phyloP scores from a whole-genome alignment of 2,797 vertebrate species.

The Chloroceryle amazona region DNA sequence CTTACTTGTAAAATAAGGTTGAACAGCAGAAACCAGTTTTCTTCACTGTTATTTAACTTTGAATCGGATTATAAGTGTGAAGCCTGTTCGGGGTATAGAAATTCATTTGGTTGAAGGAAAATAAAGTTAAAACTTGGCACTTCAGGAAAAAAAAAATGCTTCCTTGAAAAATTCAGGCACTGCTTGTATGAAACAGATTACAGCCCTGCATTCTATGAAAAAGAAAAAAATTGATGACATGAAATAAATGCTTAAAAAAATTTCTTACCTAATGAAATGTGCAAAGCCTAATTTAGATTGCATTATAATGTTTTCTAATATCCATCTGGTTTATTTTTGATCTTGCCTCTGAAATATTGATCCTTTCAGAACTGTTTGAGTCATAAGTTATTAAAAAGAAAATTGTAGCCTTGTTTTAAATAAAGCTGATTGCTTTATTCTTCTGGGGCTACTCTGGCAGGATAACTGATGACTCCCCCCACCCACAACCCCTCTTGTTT shows the following conservation, averaged over 20 bases:
- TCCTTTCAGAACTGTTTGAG: slow-evolving; percentile 22
- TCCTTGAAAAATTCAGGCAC: background rate
- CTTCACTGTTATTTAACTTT: background rate
- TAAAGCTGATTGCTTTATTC: background rate
- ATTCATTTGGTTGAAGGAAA: background rate
- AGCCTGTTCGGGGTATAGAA: background rate
- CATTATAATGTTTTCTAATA: slow-evolving; percentile 37
- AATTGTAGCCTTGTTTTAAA: background rate
- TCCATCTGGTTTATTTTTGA: slow-evolving; percentile 15
- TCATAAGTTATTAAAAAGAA: slow-evolving; percentile 20
- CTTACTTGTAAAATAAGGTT: background rate
- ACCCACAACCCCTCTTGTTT: background rate
- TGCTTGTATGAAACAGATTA: background rate
- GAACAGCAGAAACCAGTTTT: background rate
- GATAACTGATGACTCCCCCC: background rate
- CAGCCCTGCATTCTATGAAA: background rate
- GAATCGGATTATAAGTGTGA: background rate
- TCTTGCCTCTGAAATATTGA: slow-evolving; percentile 43
- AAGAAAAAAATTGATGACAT: background rate
- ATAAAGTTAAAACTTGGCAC: background rate
- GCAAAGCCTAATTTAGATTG: slow-evolving; percentile 19
- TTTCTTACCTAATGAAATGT: slow-evolving; percentile 46
- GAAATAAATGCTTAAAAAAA: background rate
- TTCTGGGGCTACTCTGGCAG: background rate
- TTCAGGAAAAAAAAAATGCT: background rate